A percentile compares a stretch with the other conserved stretches of the same genome.
Conservation (phyloP, 2,888 invertebrate species). For the Leptarthrus brevirostris region DNA sequence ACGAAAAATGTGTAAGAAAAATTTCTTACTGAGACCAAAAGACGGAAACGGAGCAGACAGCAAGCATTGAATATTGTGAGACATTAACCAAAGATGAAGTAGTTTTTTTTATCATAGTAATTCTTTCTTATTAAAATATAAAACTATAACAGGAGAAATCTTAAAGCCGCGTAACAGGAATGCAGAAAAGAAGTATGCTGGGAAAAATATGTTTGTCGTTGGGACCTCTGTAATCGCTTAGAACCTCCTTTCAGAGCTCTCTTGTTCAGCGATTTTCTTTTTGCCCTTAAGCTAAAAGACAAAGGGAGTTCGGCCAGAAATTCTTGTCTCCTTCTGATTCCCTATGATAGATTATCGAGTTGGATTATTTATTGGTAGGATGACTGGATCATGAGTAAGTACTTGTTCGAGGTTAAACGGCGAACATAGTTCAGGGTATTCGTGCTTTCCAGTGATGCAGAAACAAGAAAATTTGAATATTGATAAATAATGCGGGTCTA, state of each 20-base stretch:
- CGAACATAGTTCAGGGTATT: slow-evolving; percentile 33
- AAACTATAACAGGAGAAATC: slow-evolving; percentile 5
- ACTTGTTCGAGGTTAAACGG: slow-evolving; percentile 45
- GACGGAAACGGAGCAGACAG: not conserved
- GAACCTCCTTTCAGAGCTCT: slow-evolving; percentile 30
- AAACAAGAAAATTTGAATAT: slow-evolving; percentile 46
- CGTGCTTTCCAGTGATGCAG: slow-evolving; percentile 29
- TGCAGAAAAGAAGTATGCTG: slow-evolving; percentile 12
- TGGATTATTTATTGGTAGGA: slow-evolving; percentile 53
- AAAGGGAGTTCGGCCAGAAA: slow-evolving; percentile 49
- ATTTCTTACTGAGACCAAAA: not conserved
- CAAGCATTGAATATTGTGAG: not conserved
- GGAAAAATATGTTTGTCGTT: slow-evolving; percentile 19
- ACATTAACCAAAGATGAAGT: slow-evolving; percentile 32
- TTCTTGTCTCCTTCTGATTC: slow-evolving; percentile 48
- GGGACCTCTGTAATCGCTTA: slow-evolving; percentile 5
- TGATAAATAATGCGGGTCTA: slow-evolving; percentile 49
- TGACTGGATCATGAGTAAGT: slow-evolving; percentile 43
- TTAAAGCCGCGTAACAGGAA: slow-evolving; percentile 11
- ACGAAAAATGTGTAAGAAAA: slow-evolving; percentile 58
- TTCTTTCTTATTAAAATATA: slow-evolving; percentile 39
- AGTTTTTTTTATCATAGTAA: slow-evolving; percentile 38
- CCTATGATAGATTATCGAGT: slow-evolving; percentile 53
- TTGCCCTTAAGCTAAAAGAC: slow-evolving; percentile 51
- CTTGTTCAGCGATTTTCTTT: slow-evolving; percentile 43